Evolutionary conservation across 2,797 vertebrate species (phyloP).

Genomic region (Chiroxiphia lanceolata): DNA sequence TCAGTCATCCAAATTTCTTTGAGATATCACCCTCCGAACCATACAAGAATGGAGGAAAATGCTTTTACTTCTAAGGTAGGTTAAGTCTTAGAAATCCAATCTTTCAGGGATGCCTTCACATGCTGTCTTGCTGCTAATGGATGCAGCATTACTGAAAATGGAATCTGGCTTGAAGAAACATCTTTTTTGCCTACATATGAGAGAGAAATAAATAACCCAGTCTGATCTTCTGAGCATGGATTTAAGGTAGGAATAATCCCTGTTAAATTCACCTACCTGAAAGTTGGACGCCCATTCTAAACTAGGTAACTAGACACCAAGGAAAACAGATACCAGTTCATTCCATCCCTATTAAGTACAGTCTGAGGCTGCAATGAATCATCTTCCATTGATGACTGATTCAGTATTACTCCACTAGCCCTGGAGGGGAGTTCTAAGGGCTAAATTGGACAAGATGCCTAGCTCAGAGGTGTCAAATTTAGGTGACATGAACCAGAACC

Average conservation of each 20-base stretch:
- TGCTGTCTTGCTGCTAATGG: background rate
- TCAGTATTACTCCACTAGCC: background rate
- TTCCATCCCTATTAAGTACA: constrained; percentile 13
- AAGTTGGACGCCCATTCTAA: background rate
- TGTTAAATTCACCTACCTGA: background rate
- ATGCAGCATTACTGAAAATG: background rate
- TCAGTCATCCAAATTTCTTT: background rate
- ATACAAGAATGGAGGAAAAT: background rate
- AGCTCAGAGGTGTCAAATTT: background rate
- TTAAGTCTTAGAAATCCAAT: rapidly evolving
- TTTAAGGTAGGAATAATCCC: background rate
- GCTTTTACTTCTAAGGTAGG: background rate
- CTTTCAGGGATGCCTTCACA: background rate
- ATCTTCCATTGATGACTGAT: background rate
- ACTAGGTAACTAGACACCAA: background rate
- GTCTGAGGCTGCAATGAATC: constrained; percentile 14
- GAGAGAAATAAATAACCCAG: background rate
- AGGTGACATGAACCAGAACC: background rate
- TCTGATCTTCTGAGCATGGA: background rate
- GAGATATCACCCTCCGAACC: background rate
- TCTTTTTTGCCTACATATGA: background rate
- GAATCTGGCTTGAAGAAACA: background rate
- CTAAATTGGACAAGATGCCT: background rate
- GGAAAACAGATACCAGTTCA: background rate
- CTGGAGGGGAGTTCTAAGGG: background rate